These are phyloP conservation scores for Corythoichthys haematopterus DNA, from an alignment of 2,113 vertebrate species.

Conservation along the genomic window DNA sequence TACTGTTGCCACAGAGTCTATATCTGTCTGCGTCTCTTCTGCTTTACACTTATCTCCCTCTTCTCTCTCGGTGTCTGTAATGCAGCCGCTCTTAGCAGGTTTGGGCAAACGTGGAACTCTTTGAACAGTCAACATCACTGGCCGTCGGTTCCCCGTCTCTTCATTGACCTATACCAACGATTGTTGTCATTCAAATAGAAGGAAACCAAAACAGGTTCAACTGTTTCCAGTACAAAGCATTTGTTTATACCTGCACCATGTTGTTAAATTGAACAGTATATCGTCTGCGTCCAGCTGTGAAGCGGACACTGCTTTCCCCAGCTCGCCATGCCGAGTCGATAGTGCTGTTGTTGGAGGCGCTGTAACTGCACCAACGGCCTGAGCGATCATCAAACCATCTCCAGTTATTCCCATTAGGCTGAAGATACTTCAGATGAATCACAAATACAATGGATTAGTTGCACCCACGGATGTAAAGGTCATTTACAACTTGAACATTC, in stretches of 20 bases:
- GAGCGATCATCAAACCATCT: constrained; percentile 94
- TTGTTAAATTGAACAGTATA: constrained; percentile 94
- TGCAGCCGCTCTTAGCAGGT: constrained; percentile 74
- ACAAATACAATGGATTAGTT: neutral
- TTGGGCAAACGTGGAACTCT: constrained; percentile 80
- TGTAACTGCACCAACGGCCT: constrained; percentile 93
- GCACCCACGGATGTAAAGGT: neutral
- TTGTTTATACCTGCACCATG: constrained; percentile 84
- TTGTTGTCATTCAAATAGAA: constrained; percentile 11
- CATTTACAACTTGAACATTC: too few relatives aligned
- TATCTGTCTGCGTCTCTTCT: constrained; percentile 62
- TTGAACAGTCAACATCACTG: constrained; percentile 88
- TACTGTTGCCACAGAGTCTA: constrained; percentile 64
- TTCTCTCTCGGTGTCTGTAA: constrained; percentile 80
- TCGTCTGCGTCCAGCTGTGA: constrained; percentile 86
- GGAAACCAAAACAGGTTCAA: neutral
- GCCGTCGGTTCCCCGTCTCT: constrained; percentile 87
- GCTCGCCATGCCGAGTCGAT: constrained; percentile 90
- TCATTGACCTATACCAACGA: constrained; percentile 80
- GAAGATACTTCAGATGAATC: constrained; percentile 75
- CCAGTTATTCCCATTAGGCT: constrained; percentile 91
- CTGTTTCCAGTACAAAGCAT: neutral
- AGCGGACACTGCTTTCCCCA: constrained; percentile 89
- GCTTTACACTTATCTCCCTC: constrained; percentile 73
- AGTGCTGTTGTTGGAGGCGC: constrained; percentile 90